A percentile compares a stretch with the other conserved stretches of the same genome.
phyloP scores from a whole-genome alignment of 2,797 vertebrate species.

The Siniperca scherzeri region DNA sequence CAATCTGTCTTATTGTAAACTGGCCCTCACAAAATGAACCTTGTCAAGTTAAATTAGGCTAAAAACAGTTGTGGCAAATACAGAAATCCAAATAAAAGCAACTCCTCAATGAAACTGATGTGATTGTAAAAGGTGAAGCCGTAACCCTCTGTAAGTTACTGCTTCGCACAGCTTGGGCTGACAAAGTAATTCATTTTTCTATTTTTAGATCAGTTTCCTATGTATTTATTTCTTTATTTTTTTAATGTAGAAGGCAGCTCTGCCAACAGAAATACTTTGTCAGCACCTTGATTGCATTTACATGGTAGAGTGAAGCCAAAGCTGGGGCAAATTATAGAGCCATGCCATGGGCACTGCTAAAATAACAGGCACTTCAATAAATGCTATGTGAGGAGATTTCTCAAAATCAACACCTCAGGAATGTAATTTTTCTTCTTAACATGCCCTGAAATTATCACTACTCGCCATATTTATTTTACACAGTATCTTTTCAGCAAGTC shows the following conservation, averaged over 20 bases:
- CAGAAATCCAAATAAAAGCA: constrained; percentile 33
- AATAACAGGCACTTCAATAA: constrained; percentile 70
- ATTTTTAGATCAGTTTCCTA: constrained; percentile 75
- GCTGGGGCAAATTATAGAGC: constrained; percentile 74
- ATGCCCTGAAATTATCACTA: constrained; percentile 33
- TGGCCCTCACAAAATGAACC: constrained; percentile 76
- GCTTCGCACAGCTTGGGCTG: constrained; percentile 33
- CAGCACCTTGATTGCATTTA: constrained; percentile 82
- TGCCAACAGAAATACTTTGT: constrained; percentile 82
- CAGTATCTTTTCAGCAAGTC: background rate
- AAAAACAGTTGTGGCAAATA: constrained; percentile 52
- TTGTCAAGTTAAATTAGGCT: constrained; percentile 73
- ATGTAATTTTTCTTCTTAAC: constrained; percentile 20
- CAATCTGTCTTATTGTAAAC: constrained; percentile 66
- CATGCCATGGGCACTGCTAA: constrained; percentile 62
- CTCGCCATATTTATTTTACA: constrained; percentile 42
- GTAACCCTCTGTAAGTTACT: constrained; percentile 48
- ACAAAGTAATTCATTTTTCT: constrained; percentile 69
- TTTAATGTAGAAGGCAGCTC: constrained; percentile 61
- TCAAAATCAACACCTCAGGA: constrained; percentile 59
- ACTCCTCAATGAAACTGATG: constrained; percentile 40
- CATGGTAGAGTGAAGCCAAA: constrained; percentile 78
- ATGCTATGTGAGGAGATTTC: constrained; percentile 52
- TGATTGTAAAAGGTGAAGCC: constrained; percentile 50
- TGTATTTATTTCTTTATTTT: constrained; percentile 63